Conservation (phyloP, 2,113 vertebrate species). For the Peromyscus leucopus region DNA sequence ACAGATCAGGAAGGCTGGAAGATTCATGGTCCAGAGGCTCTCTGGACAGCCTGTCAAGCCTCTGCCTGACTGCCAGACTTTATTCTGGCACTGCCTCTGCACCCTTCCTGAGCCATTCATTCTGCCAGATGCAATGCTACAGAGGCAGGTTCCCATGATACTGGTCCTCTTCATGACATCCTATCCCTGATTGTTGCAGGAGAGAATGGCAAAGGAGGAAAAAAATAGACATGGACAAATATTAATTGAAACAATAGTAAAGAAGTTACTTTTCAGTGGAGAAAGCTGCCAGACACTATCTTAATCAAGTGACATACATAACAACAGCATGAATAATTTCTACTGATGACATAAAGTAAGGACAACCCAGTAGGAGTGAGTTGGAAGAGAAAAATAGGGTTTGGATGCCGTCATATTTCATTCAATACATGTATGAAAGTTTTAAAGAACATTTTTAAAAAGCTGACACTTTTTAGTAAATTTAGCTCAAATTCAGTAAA, state of each 20-base stretch:
- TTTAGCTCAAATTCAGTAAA: background rate
- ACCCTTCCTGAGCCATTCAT: too few relatives aligned
- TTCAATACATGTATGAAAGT: background rate
- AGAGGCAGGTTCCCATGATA: background rate
- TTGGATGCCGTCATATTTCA: background rate
- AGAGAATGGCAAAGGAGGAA: background rate
- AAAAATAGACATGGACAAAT: background rate
- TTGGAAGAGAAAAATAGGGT: background rate
- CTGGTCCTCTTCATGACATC: background rate
- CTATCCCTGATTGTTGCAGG: conserved; percentile 32
- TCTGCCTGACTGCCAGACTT: background rate
- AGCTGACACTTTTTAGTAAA: background rate
- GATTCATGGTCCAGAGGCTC: conserved; percentile 54
- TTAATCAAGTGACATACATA: background rate
- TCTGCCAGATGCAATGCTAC: background rate
- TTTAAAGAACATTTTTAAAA: background rate
- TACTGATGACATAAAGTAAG: background rate
- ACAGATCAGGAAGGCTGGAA: conserved; percentile 57
- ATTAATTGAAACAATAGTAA: background rate
- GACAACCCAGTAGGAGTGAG: background rate
- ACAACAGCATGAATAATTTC: background rate
- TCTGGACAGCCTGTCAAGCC: background rate
- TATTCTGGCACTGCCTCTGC: rapidly evolving
- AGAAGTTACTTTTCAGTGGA: background rate
- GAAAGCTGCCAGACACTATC: background rate